Conservation (phyloP, 2,888 invertebrate genomes). For the Thera obeliscata region DNA sequence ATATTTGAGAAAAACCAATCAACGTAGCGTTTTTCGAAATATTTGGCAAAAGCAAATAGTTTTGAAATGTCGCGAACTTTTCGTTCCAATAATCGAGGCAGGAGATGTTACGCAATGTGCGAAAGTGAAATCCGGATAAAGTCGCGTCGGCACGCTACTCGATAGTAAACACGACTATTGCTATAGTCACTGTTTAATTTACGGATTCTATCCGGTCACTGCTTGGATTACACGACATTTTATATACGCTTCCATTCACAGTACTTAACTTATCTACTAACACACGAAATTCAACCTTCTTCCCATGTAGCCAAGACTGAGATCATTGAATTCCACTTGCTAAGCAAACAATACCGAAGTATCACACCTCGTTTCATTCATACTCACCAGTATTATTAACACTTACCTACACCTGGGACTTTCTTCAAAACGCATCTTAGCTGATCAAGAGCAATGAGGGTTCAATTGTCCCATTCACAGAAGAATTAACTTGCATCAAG, state of each 20-base stretch:
- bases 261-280: background rate
- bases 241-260: background rate
- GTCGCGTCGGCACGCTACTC: constrained; percentile 38
- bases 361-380: too few relatives aligned
- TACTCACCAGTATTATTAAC: too few relatives aligned
- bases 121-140: constrained; percentile 45
- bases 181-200: constrained; percentile 36
- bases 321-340: too few relatives aligned
- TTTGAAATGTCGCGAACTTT: constrained; percentile 24
- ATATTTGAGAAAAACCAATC: background rate
- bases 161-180: constrained; percentile 22
- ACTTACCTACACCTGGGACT: too few relatives aligned
- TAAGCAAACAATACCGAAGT: too few relatives aligned
- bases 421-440: too few relatives aligned
- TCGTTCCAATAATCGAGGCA: constrained; percentile 23
- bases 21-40: background rate
- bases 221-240: constrained; percentile 10
- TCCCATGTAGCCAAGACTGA: too few relatives aligned
- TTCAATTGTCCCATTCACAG: too few relatives aligned
- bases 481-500: too few relatives aligned
- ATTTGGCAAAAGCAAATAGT: background rate
- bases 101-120: constrained; percentile 35
- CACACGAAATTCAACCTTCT: too few relatives aligned
- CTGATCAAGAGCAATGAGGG: too few relatives aligned
- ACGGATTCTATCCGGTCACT: constrained; percentile 20